Evolutionary conservation across 2,113 vertebrate species (phyloP), one percentile per base, ranked within the genome.

Genomic region (Hypocryptadius cinnamomeus): DNA sequence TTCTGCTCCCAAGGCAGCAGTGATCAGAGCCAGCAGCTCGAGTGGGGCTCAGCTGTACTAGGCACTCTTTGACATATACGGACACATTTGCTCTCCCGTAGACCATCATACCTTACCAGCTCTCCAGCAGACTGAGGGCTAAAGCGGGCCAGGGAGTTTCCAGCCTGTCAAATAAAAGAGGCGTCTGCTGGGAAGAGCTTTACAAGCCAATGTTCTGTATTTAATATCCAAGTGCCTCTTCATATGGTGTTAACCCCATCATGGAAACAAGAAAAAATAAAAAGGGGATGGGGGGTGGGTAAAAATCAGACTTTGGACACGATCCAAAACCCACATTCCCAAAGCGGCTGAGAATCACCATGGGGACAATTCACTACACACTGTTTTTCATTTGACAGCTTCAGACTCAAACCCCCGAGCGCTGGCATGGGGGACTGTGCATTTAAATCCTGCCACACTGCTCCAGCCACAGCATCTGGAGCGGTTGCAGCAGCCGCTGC

Each of bases 61-160:
- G 40, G 51, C 37, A 54, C 47, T 70, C 63, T 79, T 79, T 8
- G 27, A 89, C 89, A 78, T 59, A 87, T 28, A 91, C 0, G 1
- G 82, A 87, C 51, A 73, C 27, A 82, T 70, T 33, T 7, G 10
- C 16, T 19, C 45, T 89, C 59, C 63, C 39, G 10, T 1, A 44
- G 51, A 51, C 17, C 16, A 68, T 79, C 73, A 40, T n/a, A 92
- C 79, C 31, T 91, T 50, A 79, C 53, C 59, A 81, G 59, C 50
- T 77, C 57, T 44, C 45, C 8, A 79, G 68, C 37, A 92, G 59
- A 42, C 28, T 59, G 42, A 79, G 81, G 39, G 47, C 81, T 61
- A 63, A 89, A 76, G 74, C 24, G 5, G 27, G 70, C 87, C 89
- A 93, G 84, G 79, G 93, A 95, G 59, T 91, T 96, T 96, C 93